phyloP scores from a whole-genome alignment of 1,140 invertebrate species.

The Micrasema longulum region DNA sequence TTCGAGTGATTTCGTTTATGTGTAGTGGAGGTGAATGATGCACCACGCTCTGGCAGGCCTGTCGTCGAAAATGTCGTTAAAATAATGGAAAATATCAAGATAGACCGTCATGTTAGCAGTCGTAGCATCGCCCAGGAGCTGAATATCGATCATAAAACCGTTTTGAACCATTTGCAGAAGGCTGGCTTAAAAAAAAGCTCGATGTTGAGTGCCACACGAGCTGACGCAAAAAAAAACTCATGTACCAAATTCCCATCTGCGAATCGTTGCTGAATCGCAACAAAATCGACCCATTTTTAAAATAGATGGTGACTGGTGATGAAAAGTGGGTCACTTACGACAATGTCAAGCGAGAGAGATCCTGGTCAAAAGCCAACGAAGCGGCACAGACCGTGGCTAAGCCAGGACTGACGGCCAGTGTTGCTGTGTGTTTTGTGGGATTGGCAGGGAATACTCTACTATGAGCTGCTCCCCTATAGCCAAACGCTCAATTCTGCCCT shows the following conservation, averaged over 20 bases:
- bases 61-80: conserved; percentile 18
- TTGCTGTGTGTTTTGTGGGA: conserved; percentile 12
- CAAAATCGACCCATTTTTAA: conserved; percentile 9
- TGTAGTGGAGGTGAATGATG: conserved; percentile 21
- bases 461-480: conserved; percentile 9
- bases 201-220: conserved; percentile 9
- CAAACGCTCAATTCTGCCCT: conserved; percentile 18
- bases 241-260: conserved; percentile 18
- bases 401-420: too few species aligned
- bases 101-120: conserved; percentile 21
- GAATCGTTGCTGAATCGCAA: conserved; percentile 18
- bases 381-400: too few species aligned
- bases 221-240: conserved; percentile 31
- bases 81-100: conserved; percentile 22
- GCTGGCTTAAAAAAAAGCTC: conserved; percentile 23
- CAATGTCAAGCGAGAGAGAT: too few species aligned
- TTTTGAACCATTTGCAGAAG: conserved; percentile 21
- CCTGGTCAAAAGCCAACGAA: too few species aligned
- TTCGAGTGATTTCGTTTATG: conserved; percentile 9
- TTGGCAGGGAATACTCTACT: conserved; percentile 21
- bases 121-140: conserved; percentile 12
- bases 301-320: too few species aligned
- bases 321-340: too few species aligned
- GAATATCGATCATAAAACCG: conserved; percentile 21
- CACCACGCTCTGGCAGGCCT: conserved; percentile 18